Evolutionary conservation across 2,888 invertebrate species (phyloP).

Genomic region (Camptogramma bilineatum): DNA sequence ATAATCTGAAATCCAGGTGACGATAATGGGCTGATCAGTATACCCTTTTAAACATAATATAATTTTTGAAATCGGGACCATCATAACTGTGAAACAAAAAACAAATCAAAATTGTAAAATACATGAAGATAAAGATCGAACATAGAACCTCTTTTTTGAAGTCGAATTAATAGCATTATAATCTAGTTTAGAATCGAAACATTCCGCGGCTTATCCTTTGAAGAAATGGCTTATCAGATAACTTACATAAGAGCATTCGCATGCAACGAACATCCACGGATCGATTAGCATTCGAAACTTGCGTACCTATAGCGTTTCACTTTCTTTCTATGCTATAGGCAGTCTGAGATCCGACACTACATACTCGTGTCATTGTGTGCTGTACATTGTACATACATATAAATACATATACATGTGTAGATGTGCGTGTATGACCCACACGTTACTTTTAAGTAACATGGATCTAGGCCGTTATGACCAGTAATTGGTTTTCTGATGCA

Average conservation of each 20-base stretch:
- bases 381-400: neutral
- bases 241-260: conserved; percentile 44
- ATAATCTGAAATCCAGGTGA: no score
- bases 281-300: conserved; percentile 66
- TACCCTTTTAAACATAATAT: no score
- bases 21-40: no score
- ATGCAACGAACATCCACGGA: conserved; percentile 55
- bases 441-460: neutral
- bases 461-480: neutral
- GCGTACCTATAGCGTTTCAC: conserved; percentile 70
- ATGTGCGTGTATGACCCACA: neutral
- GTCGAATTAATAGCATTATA: neutral
- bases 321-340: conserved; percentile 66
- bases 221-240: conserved; percentile 15
- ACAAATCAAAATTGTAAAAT: no score
- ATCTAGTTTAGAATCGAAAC: conserved; percentile 6
- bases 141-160: neutral
- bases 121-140: no score
- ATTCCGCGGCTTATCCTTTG: no score
- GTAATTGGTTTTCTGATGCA: neutral
- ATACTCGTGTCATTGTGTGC: neutral
- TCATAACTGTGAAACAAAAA: no score
- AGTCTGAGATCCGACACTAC: conserved; percentile 21
- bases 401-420: neutral
- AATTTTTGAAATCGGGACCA: no score